Evolutionary conservation across 2,113 vertebrate genomes (phyloP).

Genomic region (Rhadina sibilatrix): DNA sequence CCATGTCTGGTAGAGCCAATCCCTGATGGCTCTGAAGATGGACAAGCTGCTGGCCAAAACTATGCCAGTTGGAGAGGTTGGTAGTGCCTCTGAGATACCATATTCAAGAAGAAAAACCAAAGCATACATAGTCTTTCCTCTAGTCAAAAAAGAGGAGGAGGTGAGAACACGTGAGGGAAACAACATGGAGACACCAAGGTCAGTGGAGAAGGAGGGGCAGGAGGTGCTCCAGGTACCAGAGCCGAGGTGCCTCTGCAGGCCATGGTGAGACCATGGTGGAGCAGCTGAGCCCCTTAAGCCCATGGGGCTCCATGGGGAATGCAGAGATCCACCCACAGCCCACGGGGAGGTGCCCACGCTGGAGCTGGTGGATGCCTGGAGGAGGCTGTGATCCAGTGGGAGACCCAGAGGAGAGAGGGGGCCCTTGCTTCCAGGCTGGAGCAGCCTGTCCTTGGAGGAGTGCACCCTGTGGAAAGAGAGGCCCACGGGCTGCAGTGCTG

Average conservation of each 20-base stretch:
- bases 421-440: neutral
- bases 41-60: neutral
- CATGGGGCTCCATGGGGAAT: neutral
- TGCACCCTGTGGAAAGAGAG: fast-evolving
- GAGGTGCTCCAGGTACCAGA: neutral
- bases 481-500: neutral
- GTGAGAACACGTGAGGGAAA: neutral
- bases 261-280: too few species aligned
- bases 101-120: neutral
- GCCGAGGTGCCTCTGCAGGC: neutral
- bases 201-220: neutral
- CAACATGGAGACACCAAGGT: neutral
- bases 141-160: neutral
- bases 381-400: too few species aligned
- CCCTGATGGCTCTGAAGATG: neutral
- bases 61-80: fast-evolving
- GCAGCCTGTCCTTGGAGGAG: neutral
- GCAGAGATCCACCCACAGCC: neutral
- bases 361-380: too few species aligned
- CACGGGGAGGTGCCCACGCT: too few species aligned
- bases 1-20: fast-evolving
- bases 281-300: neutral
- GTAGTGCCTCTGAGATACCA: fast-evolving
- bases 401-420: neutral
- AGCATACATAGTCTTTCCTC: neutral